phyloP scores from a whole-genome alignment of 2,113 vertebrate species.

The Nicator chloris region DNA sequence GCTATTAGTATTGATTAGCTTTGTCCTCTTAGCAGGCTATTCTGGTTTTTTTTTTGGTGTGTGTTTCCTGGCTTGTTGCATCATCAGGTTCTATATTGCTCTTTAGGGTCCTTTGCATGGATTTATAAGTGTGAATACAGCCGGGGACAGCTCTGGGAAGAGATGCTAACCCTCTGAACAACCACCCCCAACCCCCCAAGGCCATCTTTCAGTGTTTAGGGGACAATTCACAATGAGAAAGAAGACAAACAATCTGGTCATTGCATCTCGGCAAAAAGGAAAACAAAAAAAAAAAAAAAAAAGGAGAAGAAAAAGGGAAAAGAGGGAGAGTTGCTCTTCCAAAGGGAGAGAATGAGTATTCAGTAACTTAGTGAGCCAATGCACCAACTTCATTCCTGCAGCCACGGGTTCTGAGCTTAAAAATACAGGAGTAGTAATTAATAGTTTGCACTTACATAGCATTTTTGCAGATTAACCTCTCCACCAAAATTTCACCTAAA shows the following conservation, averaged over 20 bases:
- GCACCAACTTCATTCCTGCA: background rate
- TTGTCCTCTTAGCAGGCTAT: constrained; percentile 68
- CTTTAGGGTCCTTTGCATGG: background rate
- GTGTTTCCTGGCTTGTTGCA: background rate
- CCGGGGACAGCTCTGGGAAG: background rate
- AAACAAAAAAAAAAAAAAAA: background rate
- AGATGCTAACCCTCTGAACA: background rate
- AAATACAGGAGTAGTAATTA: background rate
- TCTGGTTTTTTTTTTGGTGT: background rate
- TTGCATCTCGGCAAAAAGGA: background rate
- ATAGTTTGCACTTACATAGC: background rate
- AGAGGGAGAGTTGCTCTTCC: background rate
- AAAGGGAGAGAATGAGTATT: background rate
- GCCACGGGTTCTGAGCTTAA: background rate
- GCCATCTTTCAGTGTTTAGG: background rate
- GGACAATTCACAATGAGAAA: background rate
- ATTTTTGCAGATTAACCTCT: constrained; percentile 1
- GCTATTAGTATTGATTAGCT: constrained; percentile 68
- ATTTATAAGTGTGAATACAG: constrained; percentile 27
- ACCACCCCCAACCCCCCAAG: background rate
- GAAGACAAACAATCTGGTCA: background rate
- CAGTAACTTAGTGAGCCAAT: background rate
- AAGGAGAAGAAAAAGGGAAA: background rate
- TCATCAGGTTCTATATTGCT: background rate
- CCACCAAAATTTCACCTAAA: background rate